Evolutionary conservation across 2,888 invertebrate species (phyloP).

Genomic region (Drosophila tanythrix): DNA sequence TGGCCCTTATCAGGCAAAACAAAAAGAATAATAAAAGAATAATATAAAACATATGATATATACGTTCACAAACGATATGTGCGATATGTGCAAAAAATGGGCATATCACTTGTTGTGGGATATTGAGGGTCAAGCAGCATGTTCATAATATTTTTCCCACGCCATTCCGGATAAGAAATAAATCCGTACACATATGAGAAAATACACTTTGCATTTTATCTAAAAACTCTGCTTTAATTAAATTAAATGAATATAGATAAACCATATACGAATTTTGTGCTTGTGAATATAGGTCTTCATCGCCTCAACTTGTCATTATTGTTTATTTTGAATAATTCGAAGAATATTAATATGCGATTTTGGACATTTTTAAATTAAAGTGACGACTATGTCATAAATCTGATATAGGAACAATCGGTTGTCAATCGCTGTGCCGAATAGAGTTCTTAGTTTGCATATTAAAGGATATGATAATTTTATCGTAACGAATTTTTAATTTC

Average conservation of each 20-base stretch:
- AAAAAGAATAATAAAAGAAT: constrained; percentile 12
- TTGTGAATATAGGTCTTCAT: not conserved
- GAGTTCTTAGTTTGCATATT: not conserved
- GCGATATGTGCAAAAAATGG: constrained; percentile 35
- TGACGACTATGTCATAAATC: not conserved
- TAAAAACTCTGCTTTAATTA: not conserved
- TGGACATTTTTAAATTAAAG: not conserved
- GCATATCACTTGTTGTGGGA: constrained; percentile 29
- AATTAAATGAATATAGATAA: not conserved
- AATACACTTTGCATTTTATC: not conserved
- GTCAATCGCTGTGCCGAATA: not conserved
- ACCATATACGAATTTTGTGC: not conserved
- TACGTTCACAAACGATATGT: constrained; percentile 2
- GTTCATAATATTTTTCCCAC: constrained; percentile 42
- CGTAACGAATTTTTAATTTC: not conserved
- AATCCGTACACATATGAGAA: constrained; percentile 7
- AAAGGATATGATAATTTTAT: not conserved
- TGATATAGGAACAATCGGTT: not conserved
- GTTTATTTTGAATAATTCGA: not conserved
- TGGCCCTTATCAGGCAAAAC: constrained; percentile 38
- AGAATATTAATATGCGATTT: not conserved
- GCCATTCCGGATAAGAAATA: constrained; percentile 25
- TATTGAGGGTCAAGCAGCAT: constrained; percentile 41
- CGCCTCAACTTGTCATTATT: not conserved
- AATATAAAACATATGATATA: constrained; percentile 5